These are phyloP conservation scores for Haliclona indistincta DNA, from an alignment of 37 sponge, comb jelly and placozoan genomes.

Conservation along the genomic window DNA sequence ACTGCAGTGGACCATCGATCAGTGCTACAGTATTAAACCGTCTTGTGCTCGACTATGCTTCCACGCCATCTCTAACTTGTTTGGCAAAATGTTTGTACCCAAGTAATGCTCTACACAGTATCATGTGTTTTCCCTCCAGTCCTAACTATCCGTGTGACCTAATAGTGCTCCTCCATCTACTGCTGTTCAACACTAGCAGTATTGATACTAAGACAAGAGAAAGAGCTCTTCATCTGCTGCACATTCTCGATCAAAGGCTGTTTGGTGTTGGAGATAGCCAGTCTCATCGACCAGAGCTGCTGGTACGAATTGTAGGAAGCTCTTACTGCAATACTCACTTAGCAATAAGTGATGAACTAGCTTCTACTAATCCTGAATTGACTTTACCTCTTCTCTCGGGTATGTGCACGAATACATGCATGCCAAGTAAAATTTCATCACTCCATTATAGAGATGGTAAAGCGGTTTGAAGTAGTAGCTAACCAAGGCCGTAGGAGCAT, in stretches of 20 bases:
- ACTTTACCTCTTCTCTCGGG: slow-evolving; percentile 91
- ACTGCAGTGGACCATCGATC: slow-evolving; percentile 80
- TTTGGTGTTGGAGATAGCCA: not conserved
- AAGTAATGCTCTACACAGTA: no score
- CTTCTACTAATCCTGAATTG: slow-evolving; percentile 84
- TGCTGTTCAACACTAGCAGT: slow-evolving; percentile 84
- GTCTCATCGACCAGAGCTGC: slow-evolving; percentile 42
- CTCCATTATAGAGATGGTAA: slow-evolving; percentile 61
- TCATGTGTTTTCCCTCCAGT: slow-evolving; percentile 25
- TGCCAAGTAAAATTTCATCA: no score
- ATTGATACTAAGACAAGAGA: slow-evolving; percentile 64
- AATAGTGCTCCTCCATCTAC: slow-evolving; percentile 77
- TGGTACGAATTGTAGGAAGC: slow-evolving; percentile 43
- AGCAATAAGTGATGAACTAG: slow-evolving; percentile 63
- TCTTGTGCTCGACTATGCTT: slow-evolving; percentile 72
- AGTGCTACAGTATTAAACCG: slow-evolving; percentile 60
- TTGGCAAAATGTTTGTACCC: slow-evolving; percentile 64
- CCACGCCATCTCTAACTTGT: slow-evolving; percentile 75
- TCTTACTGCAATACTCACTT: slow-evolving; percentile 72
- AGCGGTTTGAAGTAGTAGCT: slow-evolving; percentile 69
- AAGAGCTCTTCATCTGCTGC: slow-evolving; percentile 81
- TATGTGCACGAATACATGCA: no score
- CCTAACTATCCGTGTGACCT: slow-evolving; percentile 82
- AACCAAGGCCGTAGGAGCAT: slow-evolving; percentile 55
- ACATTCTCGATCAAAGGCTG: slow-evolving; percentile 73